Conservation (phyloP, 1,140 invertebrate species). For the Uloborus diversus region DNA sequence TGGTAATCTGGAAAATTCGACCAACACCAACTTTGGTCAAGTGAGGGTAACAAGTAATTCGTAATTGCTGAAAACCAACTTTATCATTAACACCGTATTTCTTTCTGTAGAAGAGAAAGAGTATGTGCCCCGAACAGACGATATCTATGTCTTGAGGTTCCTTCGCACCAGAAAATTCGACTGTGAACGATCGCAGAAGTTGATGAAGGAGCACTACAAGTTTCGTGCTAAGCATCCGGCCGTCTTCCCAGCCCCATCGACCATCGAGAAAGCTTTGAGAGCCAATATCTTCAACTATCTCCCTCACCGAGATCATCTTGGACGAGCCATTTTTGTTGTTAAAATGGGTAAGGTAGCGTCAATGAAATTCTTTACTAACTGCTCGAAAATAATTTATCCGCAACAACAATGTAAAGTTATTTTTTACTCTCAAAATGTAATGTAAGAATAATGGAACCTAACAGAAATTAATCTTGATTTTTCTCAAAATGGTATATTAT, state of each 20-base stretch:
- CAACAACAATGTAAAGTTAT: no score
- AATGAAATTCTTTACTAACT: no score
- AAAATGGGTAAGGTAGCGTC: conserved; percentile 40
- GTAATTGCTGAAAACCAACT: no score
- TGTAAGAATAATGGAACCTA: no score
- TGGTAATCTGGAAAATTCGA: no score
- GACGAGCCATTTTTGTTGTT: conserved; percentile 38
- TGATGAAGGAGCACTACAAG: conserved; percentile 80
- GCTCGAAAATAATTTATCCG: no score
- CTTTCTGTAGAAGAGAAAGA: conserved; percentile 30
- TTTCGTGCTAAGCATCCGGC: conserved; percentile 75
- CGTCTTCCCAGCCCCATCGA: background rate
- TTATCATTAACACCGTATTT: no score
- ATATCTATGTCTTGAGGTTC: conserved; percentile 81
- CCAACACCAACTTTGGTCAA: no score
- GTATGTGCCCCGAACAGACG: conserved; percentile 68
- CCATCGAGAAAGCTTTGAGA: conserved; percentile 15
- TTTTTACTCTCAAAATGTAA: no score
- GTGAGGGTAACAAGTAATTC: no score
- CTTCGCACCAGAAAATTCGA: conserved; percentile 84
- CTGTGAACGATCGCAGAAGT: conserved; percentile 77
- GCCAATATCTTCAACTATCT: conserved; percentile 42
- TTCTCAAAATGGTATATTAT: no score
- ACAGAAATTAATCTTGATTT: no score
- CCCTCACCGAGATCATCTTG: conserved; percentile 39